These are phyloP conservation scores for Gulo gulo DNA, from an alignment of 2,113 vertebrate genomes.

Conservation along the genomic window DNA sequence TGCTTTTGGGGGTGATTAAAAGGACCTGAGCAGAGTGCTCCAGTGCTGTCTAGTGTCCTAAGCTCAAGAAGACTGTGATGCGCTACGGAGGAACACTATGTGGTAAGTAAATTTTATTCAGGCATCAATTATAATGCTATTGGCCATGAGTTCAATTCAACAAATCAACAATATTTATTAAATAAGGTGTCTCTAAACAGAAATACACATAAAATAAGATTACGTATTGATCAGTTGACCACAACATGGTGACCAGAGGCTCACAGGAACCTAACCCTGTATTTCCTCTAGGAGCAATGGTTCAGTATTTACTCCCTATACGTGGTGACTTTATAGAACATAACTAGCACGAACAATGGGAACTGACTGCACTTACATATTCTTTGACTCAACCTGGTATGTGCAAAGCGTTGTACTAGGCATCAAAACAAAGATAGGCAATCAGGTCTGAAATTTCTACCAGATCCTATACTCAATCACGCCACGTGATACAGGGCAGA, in stretches of 20 bases:
- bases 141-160: not conserved
- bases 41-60: not conserved
- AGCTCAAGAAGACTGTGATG: not conserved
- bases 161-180: not conserved
- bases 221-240: not conserved
- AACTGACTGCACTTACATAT: not conserved
- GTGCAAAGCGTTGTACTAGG: not conserved
- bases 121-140: not conserved
- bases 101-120: not conserved
- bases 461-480: not conserved
- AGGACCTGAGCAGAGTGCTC: not conserved
- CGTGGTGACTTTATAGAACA: not conserved
- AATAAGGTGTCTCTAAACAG: not conserved
- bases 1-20: not conserved
- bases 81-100: not conserved
- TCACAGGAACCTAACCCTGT: not conserved
- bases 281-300: not conserved
- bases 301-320: not conserved
- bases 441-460: not conserved
- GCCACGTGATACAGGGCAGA: not conserved
- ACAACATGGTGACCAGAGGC: not conserved
- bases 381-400: not conserved
- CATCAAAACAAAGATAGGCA: not conserved
- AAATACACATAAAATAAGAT: not conserved
- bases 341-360: not conserved